A percentile compares a stretch with the other conserved stretches of the same genome.
Evolutionary conservation across 2,888 invertebrate genomes (phyloP).

Genomic region (Tipula vernalis): DNA sequence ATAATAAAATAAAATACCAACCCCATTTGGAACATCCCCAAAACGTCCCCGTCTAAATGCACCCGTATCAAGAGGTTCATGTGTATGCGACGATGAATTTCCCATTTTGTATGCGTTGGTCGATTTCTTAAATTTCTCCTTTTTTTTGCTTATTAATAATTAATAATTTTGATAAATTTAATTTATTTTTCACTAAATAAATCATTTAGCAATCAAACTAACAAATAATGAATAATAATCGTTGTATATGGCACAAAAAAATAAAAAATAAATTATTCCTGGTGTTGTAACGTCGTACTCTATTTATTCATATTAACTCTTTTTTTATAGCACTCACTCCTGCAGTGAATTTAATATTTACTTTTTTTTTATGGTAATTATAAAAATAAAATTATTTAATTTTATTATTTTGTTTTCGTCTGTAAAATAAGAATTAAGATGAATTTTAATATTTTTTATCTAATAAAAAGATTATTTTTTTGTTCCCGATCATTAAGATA

Average conservation of each 20-base stretch:
- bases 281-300: neutral
- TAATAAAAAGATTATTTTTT: neutral
- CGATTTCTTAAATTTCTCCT: neutral
- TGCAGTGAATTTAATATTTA: neutral
- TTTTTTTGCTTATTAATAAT: neutral
- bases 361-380: neutral
- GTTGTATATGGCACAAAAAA: neutral
- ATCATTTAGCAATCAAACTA: neutral
- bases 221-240: neutral
- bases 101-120: conserved; percentile 44
- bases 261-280: neutral
- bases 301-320: neutral
- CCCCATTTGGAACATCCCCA: conserved; percentile 37
- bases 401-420: neutral
- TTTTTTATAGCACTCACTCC: neutral
- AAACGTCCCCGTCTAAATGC: conserved; percentile 35
- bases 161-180: neutral
- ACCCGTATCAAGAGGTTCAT: conserved; percentile 67
- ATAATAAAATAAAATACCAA: conserved; percentile 24
- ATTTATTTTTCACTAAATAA: neutral
- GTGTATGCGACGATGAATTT: conserved; percentile 70
- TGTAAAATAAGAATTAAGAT: neutral
- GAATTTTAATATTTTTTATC: neutral
- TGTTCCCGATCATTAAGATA: neutral
- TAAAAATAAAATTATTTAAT: neutral